Conservation (phyloP, 2,888 invertebrate genomes). For the Tenthredo livida region DNA sequence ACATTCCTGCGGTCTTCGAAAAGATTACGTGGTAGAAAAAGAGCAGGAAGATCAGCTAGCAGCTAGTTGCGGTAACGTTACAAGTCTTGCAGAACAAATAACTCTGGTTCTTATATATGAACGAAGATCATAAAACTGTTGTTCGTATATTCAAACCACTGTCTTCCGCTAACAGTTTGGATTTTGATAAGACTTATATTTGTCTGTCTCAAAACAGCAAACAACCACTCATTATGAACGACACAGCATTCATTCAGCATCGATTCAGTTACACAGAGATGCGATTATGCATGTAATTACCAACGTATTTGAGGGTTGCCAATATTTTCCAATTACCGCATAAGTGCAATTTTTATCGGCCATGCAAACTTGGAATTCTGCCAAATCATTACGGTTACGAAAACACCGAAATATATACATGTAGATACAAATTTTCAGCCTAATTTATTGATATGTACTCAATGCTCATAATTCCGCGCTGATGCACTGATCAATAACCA, state of each 20-base stretch:
- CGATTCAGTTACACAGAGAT: background rate
- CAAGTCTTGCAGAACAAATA: conserved; percentile 42
- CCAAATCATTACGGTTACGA: background rate
- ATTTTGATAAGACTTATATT: background rate
- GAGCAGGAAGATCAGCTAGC: background rate
- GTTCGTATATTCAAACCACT: conserved; percentile 11
- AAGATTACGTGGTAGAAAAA: conserved; percentile 20
- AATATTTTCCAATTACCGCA: background rate
- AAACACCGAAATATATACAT: background rate
- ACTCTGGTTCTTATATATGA: background rate
- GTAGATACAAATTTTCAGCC: background rate
- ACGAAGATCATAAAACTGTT: conserved; percentile 24
- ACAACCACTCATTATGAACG: background rate
- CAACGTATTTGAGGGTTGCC: background rate
- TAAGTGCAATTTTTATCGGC: background rate
- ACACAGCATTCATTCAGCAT: background rate
- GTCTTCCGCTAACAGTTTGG: background rate
- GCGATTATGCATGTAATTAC: background rate
- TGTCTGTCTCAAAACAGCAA: background rate
- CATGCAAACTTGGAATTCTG: background rate
- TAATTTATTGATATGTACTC: background rate
- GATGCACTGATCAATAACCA: background rate
- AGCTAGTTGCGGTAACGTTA: conserved; percentile 44
- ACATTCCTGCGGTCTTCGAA: conserved; percentile 46
- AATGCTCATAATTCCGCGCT: background rate